Conservation (phyloP, 2,113 vertebrate genomes). For the Mobula birostris region DNA sequence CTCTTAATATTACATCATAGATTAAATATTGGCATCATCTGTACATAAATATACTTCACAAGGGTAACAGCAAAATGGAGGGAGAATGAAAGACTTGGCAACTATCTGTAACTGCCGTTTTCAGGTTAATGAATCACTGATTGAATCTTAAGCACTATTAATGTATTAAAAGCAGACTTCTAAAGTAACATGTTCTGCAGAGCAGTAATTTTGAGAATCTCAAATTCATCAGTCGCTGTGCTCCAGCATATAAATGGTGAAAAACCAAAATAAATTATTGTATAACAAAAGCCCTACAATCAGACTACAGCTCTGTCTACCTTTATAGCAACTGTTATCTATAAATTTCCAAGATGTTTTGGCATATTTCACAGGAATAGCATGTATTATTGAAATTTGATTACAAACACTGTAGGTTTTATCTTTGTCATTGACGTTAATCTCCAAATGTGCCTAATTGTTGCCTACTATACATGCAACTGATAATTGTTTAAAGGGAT, state of each 20-base stretch:
- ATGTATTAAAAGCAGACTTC: background rate
- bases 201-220: background rate
- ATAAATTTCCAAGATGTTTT: background rate
- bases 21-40: background rate
- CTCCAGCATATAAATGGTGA: background rate
- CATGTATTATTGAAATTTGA: background rate
- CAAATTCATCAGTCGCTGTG: background rate
- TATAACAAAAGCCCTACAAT: background rate
- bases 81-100: background rate
- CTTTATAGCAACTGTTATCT: background rate
- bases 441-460: background rate
- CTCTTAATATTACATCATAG: background rate
- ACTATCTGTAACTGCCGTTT: background rate
- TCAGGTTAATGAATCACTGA: background rate
- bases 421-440: background rate
- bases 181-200: background rate
- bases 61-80: background rate
- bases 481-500: background rate
- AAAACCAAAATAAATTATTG: background rate
- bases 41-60: background rate
- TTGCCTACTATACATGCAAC: background rate
- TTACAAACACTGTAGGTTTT: background rate
- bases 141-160: background rate
- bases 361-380: background rate
- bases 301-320: background rate